Evolutionary conservation across 2,113 vertebrate genomes (phyloP).

Genomic region (Aythya baeri): DNA sequence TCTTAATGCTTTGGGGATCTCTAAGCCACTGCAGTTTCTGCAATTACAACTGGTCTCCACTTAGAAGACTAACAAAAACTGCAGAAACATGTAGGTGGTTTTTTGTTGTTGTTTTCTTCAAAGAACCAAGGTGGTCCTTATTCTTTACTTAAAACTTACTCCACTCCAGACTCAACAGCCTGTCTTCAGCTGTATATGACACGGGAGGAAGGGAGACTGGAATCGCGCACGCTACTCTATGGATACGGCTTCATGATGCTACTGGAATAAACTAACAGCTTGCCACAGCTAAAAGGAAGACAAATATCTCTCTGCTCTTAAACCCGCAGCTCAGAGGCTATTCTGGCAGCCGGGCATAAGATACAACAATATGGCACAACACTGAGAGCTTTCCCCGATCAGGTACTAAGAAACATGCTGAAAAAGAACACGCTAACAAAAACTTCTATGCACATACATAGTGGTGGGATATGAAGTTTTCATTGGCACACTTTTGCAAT

Average conservation of each 20-base stretch:
- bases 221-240: neutral
- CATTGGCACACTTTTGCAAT: slow-evolving; percentile 23
- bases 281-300: neutral
- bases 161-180: neutral
- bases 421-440: neutral
- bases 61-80: neutral
- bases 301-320: neutral
- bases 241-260: neutral
- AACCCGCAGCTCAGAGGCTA: neutral
- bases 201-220: neutral
- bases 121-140: neutral
- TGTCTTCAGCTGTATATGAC: neutral
- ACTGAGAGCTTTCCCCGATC: neutral
- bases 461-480: slow-evolving; percentile 29
- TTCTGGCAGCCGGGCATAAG: neutral
- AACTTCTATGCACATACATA: neutral
- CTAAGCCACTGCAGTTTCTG: neutral
- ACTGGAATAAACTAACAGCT: neutral
- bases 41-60: neutral
- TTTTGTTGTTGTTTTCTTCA: neutral
- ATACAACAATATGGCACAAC: neutral
- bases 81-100: neutral
- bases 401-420: neutral
- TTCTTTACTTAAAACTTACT: neutral
- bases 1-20: neutral